Conservation (phyloP, 2,113 vertebrate genomes). For the Bubo bubo region DNA sequence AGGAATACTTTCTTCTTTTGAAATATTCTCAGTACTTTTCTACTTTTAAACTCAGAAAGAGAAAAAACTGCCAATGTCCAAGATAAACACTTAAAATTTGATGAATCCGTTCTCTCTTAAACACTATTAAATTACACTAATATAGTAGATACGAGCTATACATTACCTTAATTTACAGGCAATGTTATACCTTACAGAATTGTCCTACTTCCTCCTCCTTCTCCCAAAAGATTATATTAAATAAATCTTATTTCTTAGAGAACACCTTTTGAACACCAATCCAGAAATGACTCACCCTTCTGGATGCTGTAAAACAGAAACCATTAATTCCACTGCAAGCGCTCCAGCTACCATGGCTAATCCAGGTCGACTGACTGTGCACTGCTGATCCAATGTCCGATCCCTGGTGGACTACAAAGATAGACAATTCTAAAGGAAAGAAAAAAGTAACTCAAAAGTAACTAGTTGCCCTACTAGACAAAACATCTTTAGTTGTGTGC, state of each 20-base stretch:
- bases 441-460: neutral
- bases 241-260: neutral
- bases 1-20: neutral
- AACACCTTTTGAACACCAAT: neutral
- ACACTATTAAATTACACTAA: neutral
- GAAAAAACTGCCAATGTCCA: neutral
- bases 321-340: constrained; percentile 94
- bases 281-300: constrained; percentile 85
- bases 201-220: neutral
- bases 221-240: neutral
- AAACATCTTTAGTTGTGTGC: neutral
- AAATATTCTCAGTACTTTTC: neutral
- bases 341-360: constrained; percentile 95
- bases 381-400: constrained; percentile 96
- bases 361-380: constrained; percentile 94
- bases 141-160: neutral
- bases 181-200: neutral
- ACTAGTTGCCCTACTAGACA: neutral
- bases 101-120: neutral
- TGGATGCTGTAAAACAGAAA: constrained; percentile 93
- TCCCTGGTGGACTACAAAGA: constrained; percentile 91
- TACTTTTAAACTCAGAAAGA: neutral
- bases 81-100: neutral
- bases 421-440: neutral
- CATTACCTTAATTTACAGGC: neutral